Percentiles rank a stretch among this genome's conserved stretches.
Evolutionary conservation across 1,140 invertebrate species (phyloP).

Genomic region (Drosophila nigrodunni): DNA sequence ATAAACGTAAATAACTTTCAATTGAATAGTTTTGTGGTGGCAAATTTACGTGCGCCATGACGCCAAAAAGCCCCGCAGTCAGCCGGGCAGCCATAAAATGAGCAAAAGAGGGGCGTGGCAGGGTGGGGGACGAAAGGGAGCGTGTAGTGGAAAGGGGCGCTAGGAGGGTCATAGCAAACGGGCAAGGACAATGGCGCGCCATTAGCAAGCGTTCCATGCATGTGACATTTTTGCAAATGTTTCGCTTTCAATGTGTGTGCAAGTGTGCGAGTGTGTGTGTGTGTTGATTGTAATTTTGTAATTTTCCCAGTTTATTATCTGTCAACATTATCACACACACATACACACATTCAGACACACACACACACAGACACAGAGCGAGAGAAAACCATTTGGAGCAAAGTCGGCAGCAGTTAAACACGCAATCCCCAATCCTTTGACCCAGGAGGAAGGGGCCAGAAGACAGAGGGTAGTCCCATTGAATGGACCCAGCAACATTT

Average conservation of each 20-base stretch:
- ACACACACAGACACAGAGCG: conserved; percentile 10
- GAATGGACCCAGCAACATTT: conserved; percentile 54
- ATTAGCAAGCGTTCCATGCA: conserved; percentile 64
- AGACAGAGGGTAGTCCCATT: not conserved
- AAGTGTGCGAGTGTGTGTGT: conserved; percentile 15
- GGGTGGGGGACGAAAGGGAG: not conserved
- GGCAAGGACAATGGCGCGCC: conserved; percentile 69
- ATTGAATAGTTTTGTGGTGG: conserved; percentile 81
- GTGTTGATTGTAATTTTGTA: conserved; percentile 79
- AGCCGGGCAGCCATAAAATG: conserved; percentile 40
- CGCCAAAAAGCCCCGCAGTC: conserved; percentile 39
- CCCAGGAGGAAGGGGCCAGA: not conserved
- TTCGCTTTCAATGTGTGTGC: conserved; percentile 22
- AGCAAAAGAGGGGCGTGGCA: not conserved
- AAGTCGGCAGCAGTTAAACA: conserved; percentile 50
- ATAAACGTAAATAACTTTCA: conserved; percentile 81
- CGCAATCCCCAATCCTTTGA: conserved; percentile 35
- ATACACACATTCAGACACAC: conserved; percentile 22
- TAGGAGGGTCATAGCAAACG: conserved; percentile 9
- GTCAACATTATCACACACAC: conserved; percentile 80
- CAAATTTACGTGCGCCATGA: conserved; percentile 65
- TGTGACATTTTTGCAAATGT: conserved; percentile 59
- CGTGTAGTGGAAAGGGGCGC: not conserved
- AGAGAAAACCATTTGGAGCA: conserved; percentile 28
- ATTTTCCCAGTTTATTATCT: conserved; percentile 82